Evolutionary conservation across 2,113 vertebrate genomes (phyloP).

Genomic region (Myrmophylax atrothorax): DNA sequence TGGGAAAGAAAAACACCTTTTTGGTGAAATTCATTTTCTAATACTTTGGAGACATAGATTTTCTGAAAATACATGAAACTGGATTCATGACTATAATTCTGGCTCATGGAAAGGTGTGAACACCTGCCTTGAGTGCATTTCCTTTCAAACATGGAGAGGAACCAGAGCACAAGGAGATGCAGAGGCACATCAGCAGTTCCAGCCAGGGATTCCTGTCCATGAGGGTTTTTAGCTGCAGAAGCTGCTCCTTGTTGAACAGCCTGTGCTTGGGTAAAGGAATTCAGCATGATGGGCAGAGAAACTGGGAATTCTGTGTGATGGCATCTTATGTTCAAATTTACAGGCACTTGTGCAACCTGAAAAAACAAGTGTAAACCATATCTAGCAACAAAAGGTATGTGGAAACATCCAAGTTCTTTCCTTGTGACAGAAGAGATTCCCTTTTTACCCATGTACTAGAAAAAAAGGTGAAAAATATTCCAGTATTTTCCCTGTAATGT

Average conservation of each 20-base stretch:
- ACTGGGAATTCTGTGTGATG: neutral
- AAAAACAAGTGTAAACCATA: neutral
- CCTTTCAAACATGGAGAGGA: neutral
- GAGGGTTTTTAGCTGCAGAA: neutral
- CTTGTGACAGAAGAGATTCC: neutral
- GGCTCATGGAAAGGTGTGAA: neutral
- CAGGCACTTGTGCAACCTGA: neutral
- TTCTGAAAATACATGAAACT: neutral
- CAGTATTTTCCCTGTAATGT: rapidly evolving
- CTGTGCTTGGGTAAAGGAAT: neutral
- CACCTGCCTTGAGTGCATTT: neutral
- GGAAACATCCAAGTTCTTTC: neutral
- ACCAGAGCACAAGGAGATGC: rapidly evolving
- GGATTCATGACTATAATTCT: neutral
- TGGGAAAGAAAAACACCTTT: neutral
- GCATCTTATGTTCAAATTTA: neutral
- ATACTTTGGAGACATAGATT: neutral
- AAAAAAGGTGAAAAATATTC: neutral
- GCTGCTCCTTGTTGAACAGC: neutral
- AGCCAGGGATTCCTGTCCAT: neutral
- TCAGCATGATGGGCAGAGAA: neutral
- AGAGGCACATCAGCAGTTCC: neutral
- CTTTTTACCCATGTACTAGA: rapidly evolving
- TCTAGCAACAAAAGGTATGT: neutral
- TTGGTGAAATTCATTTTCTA: neutral